Evolutionary conservation across 2,113 vertebrate genomes (phyloP), one percentile per base, ranked within the genome.

Genomic region (Alaudala cheleensis): DNA sequence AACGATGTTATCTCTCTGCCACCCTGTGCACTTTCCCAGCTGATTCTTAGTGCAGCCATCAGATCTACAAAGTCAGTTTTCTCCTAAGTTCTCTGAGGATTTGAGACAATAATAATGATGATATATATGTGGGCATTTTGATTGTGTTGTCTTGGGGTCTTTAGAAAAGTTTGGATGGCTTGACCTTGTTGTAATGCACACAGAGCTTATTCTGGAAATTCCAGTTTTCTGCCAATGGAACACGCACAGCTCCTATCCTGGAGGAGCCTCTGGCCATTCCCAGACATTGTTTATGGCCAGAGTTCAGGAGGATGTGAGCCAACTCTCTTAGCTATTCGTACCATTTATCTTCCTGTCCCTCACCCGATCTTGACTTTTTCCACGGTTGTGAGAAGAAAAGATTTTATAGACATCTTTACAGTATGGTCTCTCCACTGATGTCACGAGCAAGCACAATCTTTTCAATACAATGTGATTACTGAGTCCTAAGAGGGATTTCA

Each of bases 231-330:
- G 90, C 90, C 92, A 40, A 84, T 95, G 82, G 92, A 96, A 71
- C 60, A 86, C 6, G 5, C 77, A 71, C 71, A 91, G 77, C 60
- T 92, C 90, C 92, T 96, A 76, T 79, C n/a, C 62, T 67, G 88
- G 78, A 95, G 76, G 65, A 94, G 66, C 86, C 71, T 94, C 80
- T 93, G 66, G 83, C 74, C 77, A 86, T 95, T 97, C 97, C 96
- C 93, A 96, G 94, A 97, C 93, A 81, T 96, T 92, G 44, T 84
- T 87, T 92, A 92, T 74, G 95, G 92, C 93, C 72, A 78, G 24
- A 81, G 47, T 96, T 96, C 94, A 97, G 94, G 23, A 84, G 90
- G 77, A 96, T 64, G 37, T 22, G 65, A 95, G 96, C 96, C 95
- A 97, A 42, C 39, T 88, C 79, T 87, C 60, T 81, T 70, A 76